A percentile compares a stretch with the other conserved stretches of the same genome.
These are phyloP conservation scores for Stichodactyla mertensii DNA, from an alignment of 64 coral and sea anemone species.

Conservation along the genomic window DNA sequence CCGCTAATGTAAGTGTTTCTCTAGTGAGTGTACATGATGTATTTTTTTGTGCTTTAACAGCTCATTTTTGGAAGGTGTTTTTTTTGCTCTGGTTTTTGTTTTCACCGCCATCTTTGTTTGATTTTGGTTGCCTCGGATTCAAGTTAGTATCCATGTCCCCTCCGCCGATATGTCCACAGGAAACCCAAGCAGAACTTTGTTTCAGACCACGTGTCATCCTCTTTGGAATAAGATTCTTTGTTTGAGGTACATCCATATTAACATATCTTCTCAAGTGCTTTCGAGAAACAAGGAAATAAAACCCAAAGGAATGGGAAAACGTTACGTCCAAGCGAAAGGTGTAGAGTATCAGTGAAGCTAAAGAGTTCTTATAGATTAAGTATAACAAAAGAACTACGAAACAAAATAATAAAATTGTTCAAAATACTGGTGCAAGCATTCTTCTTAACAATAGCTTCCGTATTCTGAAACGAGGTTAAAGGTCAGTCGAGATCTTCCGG, in stretches of 20 bases:
- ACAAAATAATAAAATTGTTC: too few relatives aligned
- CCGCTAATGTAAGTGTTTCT: background rate
- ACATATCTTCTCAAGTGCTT: too few relatives aligned
- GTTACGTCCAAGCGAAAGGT: too few relatives aligned
- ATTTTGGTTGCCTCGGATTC: conserved; percentile 54
- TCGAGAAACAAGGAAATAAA: too few relatives aligned
- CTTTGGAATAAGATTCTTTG: too few relatives aligned
- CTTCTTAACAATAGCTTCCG: background rate
- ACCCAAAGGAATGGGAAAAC: too few relatives aligned
- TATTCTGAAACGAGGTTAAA: background rate
- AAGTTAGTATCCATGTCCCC: background rate
- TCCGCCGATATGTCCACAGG: background rate
- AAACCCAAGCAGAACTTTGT: too few relatives aligned
- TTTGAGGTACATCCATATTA: too few relatives aligned
- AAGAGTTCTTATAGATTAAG: too few relatives aligned
- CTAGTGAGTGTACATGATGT: background rate
- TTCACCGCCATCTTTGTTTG: conserved; percentile 65
- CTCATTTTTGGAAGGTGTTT: background rate
- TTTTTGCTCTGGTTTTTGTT: background rate
- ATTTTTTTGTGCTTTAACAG: background rate
- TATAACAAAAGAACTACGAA: too few relatives aligned
- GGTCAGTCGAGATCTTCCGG: background rate
- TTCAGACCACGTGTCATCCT: too few relatives aligned
- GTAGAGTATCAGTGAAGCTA: too few relatives aligned
- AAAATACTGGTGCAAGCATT: background rate